Conservation (phyloP, 2,797 vertebrate species). For the Sphaeramia orbicularis region DNA sequence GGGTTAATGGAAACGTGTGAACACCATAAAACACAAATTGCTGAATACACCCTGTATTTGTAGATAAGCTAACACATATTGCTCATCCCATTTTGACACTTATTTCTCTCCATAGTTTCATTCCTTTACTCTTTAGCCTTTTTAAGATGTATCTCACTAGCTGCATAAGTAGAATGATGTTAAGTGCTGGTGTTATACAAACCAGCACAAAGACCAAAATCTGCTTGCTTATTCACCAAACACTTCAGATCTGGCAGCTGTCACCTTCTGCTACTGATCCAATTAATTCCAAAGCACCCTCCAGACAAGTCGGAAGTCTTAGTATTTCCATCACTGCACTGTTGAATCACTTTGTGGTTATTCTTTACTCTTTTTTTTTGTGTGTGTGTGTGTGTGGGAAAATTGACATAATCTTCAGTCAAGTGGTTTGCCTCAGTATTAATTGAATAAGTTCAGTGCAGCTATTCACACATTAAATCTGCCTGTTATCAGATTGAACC, state of each 20-base stretch:
- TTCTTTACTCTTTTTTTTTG: conserved; percentile 12
- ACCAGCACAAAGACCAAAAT: conserved; percentile 14
- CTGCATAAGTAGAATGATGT: background rate
- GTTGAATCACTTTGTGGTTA: conserved; percentile 20
- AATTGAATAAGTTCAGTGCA: conserved; percentile 16
- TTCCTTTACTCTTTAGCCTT: background rate
- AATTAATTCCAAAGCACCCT: conserved; percentile 27
- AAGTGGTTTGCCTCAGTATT: background rate
- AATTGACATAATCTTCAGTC: background rate
- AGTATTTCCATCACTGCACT: conserved; percentile 12
- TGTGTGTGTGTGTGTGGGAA: too few relatives aligned
- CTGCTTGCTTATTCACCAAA: conserved; percentile 14
- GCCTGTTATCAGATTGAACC: too few relatives aligned
- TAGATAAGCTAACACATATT: too few relatives aligned
- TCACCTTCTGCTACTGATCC: conserved; percentile 8
- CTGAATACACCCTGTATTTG: too few relatives aligned
- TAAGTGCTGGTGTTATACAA: conserved; percentile 8
- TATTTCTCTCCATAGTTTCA: too few relatives aligned
- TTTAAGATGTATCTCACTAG: background rate
- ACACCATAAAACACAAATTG: too few relatives aligned
- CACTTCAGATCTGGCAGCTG: background rate
- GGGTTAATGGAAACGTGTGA: too few relatives aligned
- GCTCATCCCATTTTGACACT: too few relatives aligned
- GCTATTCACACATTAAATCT: too few relatives aligned
- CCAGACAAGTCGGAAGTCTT: conserved; percentile 14